These are phyloP conservation scores for Ephestia elutella DNA, from an alignment of 1,140 invertebrate genomes.

Conservation along the genomic window DNA sequence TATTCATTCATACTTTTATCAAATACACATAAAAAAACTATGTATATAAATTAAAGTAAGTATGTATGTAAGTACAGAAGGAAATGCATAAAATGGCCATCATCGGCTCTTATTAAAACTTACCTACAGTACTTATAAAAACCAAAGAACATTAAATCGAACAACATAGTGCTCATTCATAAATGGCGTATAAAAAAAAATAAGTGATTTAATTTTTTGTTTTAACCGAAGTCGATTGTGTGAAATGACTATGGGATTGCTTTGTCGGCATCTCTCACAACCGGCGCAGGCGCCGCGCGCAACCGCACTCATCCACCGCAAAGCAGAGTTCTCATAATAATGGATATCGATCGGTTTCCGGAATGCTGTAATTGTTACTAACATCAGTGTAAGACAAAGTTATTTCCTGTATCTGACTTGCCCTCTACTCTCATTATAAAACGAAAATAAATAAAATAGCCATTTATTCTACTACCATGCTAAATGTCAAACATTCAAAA, in stretches of 20 bases:
- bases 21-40: too few relatives aligned
- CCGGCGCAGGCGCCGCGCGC: neutral
- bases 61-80: too few relatives aligned
- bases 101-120: too few relatives aligned
- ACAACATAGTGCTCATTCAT: conserved; percentile 1
- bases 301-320: conserved; percentile 8
- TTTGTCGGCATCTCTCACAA: conserved; percentile 6
- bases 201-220: conserved; percentile 9
- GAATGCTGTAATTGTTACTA: neutral
- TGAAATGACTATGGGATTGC: conserved; percentile 8
- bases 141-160: conserved; percentile 6
- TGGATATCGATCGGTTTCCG: neutral
- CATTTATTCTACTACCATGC: too few relatives aligned
- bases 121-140: neutral
- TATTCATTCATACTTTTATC: too few relatives aligned
- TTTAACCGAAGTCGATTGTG: neutral
- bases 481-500: too few relatives aligned
- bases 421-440: too few relatives aligned
- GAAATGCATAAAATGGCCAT: neutral
- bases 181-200: neutral
- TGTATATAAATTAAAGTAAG: too few relatives aligned
- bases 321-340: neutral
- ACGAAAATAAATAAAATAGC: neutral
- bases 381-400: neutral
- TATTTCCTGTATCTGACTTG: too few relatives aligned